A percentile compares a stretch with the other conserved stretches of the same genome.
Conservation (phyloP, 35 echinoderm and acorn worm genomes). For the Lytechinus pictus region DNA sequence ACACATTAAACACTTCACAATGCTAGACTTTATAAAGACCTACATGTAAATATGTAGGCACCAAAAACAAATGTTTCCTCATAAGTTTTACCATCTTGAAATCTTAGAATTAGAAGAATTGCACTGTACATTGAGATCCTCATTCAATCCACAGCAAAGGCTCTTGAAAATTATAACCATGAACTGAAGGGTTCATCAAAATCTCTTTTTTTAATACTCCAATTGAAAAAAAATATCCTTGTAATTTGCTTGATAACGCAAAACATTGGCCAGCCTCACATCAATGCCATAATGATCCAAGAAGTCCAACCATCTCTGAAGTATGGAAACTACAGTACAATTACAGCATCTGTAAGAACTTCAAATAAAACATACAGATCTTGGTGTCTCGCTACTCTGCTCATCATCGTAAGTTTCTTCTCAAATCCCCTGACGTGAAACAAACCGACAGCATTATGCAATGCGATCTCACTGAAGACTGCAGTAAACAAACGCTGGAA, state of each 20-base stretch:
- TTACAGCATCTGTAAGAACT: neutral
- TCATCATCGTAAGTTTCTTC: neutral
- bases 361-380: neutral
- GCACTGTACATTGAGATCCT: neutral
- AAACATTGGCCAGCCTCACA: neutral
- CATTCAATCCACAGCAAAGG: neutral
- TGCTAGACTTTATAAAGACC: neutral
- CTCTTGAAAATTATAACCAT: neutral
- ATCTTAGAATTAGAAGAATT: neutral
- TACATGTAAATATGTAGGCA: neutral
- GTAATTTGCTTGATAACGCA: neutral
- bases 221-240: neutral
- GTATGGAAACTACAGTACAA: too few species aligned
- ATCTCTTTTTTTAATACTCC: neutral
- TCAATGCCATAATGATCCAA: neutral
- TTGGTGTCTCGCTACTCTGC: neutral
- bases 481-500: neutral
- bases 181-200: neutral
- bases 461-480: neutral
- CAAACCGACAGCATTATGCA: conserved; percentile 1
- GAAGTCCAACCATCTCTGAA: neutral
- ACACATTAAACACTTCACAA: too few species aligned
- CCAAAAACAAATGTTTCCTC: neutral
- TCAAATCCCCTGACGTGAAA: neutral
- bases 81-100: neutral